These are phyloP conservation scores for Limnothrissa miodon DNA, from an alignment of 2,113 vertebrate genomes.

Conservation along the genomic window DNA sequence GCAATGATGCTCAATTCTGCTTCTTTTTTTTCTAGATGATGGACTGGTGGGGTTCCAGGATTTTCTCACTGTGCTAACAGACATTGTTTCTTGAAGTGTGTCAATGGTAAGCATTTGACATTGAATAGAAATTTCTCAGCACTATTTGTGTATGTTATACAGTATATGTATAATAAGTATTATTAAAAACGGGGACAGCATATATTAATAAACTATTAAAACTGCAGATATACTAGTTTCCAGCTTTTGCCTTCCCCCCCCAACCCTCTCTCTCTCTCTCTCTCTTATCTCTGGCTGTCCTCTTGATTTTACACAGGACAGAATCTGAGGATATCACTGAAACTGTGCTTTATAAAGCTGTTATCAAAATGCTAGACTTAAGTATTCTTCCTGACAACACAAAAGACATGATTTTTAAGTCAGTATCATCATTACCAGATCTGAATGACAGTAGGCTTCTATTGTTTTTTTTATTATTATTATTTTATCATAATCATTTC, in stretches of 20 bases:
- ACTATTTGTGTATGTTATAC: not conserved
- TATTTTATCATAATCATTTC: too few species aligned
- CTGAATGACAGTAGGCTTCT: not conserved
- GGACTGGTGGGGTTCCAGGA: conserved; percentile 33
- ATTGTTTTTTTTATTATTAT: too few species aligned
- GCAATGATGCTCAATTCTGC: not conserved
- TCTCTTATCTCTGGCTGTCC: not conserved
- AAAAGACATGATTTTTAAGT: conserved; percentile 21
- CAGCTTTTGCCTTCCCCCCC: too few species aligned
- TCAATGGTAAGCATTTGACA: conserved; percentile 7
- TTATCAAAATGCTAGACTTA: conserved; percentile 12
- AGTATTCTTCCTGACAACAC: conserved; percentile 2
- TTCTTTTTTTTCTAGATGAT: conserved; percentile 18
- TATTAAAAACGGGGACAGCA: too few species aligned
- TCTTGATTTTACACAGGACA: not conserved
- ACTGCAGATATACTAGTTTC: too few species aligned
- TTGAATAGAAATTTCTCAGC: not conserved
- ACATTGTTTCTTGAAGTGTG: conserved; percentile 14
- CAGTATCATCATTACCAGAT: not conserved
- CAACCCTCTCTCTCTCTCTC: not conserved
- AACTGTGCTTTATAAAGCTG: conserved; percentile 23
- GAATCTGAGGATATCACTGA: conserved; percentile 10
- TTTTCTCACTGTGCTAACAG: conserved; percentile 27
- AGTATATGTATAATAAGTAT: not conserved
- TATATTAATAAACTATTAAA: too few species aligned